Evolutionary conservation across 2,888 invertebrate species (phyloP).

Genomic region (Xanthia togata): DNA sequence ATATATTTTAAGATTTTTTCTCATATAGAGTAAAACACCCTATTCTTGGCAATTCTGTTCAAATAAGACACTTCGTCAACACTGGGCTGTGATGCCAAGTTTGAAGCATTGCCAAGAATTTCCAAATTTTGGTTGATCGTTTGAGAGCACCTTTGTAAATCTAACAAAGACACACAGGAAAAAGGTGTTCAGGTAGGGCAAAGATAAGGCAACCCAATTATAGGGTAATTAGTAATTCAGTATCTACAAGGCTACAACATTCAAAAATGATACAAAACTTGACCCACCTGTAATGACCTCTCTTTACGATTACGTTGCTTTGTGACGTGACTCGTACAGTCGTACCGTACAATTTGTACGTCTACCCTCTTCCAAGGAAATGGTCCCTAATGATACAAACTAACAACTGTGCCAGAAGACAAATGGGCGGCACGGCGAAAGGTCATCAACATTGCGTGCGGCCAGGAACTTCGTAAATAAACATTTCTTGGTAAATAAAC

Average conservation of each 20-base stretch:
- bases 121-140: background rate
- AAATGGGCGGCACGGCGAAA: conserved; percentile 52
- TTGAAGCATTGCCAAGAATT: background rate
- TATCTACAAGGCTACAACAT: background rate
- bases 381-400: conserved; percentile 48
- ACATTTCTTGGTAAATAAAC: conserved; percentile 70
- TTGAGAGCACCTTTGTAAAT: background rate
- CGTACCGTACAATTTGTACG: conserved; percentile 31
- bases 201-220: background rate
- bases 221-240: conserved; percentile 2
- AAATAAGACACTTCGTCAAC: background rate
- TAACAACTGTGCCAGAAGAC: conserved; percentile 46
- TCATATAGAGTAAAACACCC: too few relatives aligned
- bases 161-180: too few relatives aligned
- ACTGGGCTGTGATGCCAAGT: background rate
- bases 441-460: conserved; percentile 70
- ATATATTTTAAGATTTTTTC: too few relatives aligned
- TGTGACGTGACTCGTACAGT: conserved; percentile 8
- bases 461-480: conserved; percentile 63
- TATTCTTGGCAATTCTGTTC: background rate
- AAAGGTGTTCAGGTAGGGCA: background rate
- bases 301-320: background rate
- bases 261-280: conserved; percentile 1
- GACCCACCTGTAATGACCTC: conserved; percentile 31
- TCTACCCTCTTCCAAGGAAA: conserved; percentile 47